Evolutionary conservation across 2,888 invertebrate species (phyloP), one percentile per base, ranked within the genome.

Genomic region (Pandemis cinnamomeana): DNA sequence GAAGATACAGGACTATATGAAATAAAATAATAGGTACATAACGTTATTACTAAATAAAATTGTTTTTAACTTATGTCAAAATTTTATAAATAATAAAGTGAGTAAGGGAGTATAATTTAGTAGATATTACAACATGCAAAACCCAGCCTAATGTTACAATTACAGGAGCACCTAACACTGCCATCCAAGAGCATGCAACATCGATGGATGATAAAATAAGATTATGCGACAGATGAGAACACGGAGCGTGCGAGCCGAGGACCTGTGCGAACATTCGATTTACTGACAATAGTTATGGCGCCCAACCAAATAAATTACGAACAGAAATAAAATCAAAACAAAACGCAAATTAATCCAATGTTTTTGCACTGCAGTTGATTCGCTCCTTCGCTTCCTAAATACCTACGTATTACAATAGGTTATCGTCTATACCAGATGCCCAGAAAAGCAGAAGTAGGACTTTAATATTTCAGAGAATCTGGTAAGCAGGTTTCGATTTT

Each of bases 161-260:
- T 55, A 20, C 20, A 41, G 60, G 55, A 20, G 15, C 51, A 63
- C 41, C 36, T 36, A 70, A 60, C 60, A 58, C 11, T 55, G 66
- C 67, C 67, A 71, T 60, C 64, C 46, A 64, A 27, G 46, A 71
- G 63, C 69, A 72, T 72, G 70, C 71, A 67, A 62, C 13, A 64
- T 36, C 44, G 41, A 42, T 62, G 60, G 58, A 75, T 71, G 58
- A 53, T 71, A 67, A 41, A 63, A 10, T 42, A 63, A 8, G 60
- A 61, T 67, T 67, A 48, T 48, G 53, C 27, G 53, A 58, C 67
- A 71, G 55, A 44, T 66, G 55, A 53, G 55, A 41, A 61, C 55
- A 70, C 75, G 73, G 77, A 77, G 77, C 81, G 84, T 84, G 86
- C 84, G 80, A 80, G 81, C 82, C 82, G 78, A 79, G 82, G 81